Conservation (phyloP, 1,140 invertebrate genomes). For the Pseudomyrmex dendroicus region DNA sequence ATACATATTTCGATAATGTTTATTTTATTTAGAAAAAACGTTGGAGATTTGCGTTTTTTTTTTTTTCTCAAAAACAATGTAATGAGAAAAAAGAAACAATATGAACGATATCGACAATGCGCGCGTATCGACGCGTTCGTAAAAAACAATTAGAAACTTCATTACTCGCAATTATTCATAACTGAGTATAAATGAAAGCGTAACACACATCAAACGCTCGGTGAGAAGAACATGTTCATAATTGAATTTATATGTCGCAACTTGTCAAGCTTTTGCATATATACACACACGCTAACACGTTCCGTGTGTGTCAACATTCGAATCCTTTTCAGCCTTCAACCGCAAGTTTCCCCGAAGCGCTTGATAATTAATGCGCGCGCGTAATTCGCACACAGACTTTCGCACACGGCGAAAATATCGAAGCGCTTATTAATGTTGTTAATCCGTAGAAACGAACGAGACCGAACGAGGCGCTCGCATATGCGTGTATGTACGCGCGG, state of each 20-base stretch:
- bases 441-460: conserved; percentile 24
- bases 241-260: conserved; percentile 25
- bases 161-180: conserved; percentile 8
- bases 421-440: conserved; percentile 42
- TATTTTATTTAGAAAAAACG: no score
- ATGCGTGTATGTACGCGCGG: no score
- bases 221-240: no score
- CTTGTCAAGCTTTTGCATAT: conserved; percentile 7
- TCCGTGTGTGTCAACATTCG: conserved; percentile 2
- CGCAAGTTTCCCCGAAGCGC: background rate
- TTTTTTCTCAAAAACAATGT: no score
- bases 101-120: background rate
- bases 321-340: conserved; percentile 15
- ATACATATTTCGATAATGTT: no score
- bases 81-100: no score
- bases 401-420: conserved; percentile 1
- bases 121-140: background rate
- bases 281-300: no score
- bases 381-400: conserved; percentile 17
- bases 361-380: conserved; percentile 30
- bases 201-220: background rate
- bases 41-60: no score
- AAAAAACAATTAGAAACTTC: background rate
- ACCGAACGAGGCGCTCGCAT: background rate
- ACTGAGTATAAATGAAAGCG: background rate